Evolutionary conservation across 2,797 vertebrate species (phyloP), one percentile per base, ranked within the genome.

Genomic region (Notamacropus eugenii): DNA sequence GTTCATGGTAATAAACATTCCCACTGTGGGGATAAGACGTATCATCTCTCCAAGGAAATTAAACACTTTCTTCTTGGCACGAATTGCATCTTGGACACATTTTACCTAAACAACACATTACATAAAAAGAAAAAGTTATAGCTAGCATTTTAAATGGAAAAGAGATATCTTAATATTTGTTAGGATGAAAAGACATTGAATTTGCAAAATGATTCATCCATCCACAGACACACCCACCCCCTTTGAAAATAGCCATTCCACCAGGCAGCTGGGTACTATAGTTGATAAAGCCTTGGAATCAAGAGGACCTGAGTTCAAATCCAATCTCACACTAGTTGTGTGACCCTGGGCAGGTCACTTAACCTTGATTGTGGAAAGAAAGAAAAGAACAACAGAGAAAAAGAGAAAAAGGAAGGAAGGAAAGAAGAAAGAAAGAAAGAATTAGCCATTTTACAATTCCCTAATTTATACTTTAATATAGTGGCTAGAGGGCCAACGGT

Each of bases 1-100:
- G 95, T 99, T 99, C 99, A 99, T 99, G 90, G 99, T 99, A 90
- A 99, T 99, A 97, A 99, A 99, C 94, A 99, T 97, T 34, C 99
- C 99, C 0, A 99, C 98, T 0, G 98, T 98, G 0, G 98, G 98
- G 0, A 98, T 95, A 74, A 99, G 98, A 0, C 97, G 13, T 8
- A 99, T 99, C 0, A 1, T 96, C 90, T 99, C 99, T 0, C 99
- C 99, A 0, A 99, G 98, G 96, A 99, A 99, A 54, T 90, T 98
- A 92, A 99, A 99, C 0, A 0, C 97, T 90, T 97, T 98, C 91
- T 99, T 99, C 97, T 98, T 99, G 98, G 98, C 97, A 0, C 99
- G 98, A 67, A 99, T 98, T 1, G 98, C 99, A 1, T 99, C 99
- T 91, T 98, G 99, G 92, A 99, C 96, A 14, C 98, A 98, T 93